Evolutionary conservation across 2,797 vertebrate species (phyloP).

Genomic region (Acrocephalus scirpaceus): DNA sequence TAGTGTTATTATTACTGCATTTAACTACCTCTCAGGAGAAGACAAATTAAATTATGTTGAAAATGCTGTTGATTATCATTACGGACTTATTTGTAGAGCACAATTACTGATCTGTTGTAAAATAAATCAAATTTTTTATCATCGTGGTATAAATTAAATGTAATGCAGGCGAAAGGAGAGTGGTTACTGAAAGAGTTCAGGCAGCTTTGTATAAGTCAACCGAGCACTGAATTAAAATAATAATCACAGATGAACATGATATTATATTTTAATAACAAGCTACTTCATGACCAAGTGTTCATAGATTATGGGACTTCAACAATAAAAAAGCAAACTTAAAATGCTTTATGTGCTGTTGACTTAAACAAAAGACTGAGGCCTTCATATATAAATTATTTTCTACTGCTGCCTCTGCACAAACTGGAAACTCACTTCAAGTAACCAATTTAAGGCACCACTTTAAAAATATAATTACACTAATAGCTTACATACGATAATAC

Average conservation of each 20-base stretch:
- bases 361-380: constrained; percentile 51
- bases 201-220: constrained; percentile 73
- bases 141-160: constrained; percentile 85
- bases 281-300: constrained; percentile 68
- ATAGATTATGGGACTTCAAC: constrained; percentile 64
- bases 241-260: constrained; percentile 65
- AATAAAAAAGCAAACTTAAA: constrained; percentile 48
- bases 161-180: constrained; percentile 73
- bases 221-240: constrained; percentile 75
- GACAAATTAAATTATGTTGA: constrained; percentile 88
- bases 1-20: constrained; percentile 84
- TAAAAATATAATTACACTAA: constrained; percentile 66
- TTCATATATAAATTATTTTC: constrained; percentile 63
- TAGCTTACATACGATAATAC: constrained; percentile 47
- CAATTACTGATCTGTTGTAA: constrained; percentile 89
- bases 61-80: constrained; percentile 89
- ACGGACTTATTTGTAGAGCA: constrained; percentile 87
- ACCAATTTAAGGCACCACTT: constrained; percentile 58
- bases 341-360: constrained; percentile 30
- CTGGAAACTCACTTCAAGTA: constrained; percentile 53
- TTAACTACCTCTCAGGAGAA: constrained; percentile 88
- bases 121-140: constrained; percentile 90
- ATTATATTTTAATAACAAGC: constrained; percentile 78
- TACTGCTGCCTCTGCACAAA: constrained; percentile 43
- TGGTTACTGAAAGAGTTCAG: constrained; percentile 70